phyloP scores from a whole-genome alignment of 2,888 invertebrate species.

The Mellilla xanthometata region DNA sequence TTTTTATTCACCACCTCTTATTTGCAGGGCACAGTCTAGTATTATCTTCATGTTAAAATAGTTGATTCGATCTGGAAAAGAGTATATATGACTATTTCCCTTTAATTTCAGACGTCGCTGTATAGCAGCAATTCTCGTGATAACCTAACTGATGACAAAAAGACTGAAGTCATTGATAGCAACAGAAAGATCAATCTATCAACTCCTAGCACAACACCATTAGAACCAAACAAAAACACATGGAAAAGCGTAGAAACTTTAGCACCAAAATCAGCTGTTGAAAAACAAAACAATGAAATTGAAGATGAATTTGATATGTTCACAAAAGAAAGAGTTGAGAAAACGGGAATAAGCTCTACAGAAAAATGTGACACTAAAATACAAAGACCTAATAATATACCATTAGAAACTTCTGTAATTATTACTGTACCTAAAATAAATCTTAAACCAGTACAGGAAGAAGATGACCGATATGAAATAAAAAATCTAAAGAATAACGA shows the following conservation, averaged over 20 bases:
- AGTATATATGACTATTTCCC: too few species aligned
- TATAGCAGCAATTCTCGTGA: conserved; percentile 63
- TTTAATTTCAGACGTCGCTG: conserved; percentile 58
- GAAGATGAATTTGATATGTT: conserved; percentile 78
- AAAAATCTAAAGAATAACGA: conserved; percentile 35
- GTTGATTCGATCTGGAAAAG: too few species aligned
- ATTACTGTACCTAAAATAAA: conserved; percentile 61
- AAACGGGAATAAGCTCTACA: conserved; percentile 38
- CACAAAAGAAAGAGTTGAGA: conserved; percentile 68
- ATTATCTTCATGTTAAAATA: too few species aligned
- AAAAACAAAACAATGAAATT: conserved; percentile 42
- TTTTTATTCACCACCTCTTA: too few species aligned
- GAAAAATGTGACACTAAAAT: conserved; percentile 58
- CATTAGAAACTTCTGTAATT: conserved; percentile 57
- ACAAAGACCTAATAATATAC: conserved; percentile 41
- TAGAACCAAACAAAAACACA: conserved; percentile 59
- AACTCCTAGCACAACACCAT: conserved; percentile 58
- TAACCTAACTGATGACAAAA: conserved; percentile 49
- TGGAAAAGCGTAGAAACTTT: conserved; percentile 62
- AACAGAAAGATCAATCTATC: conserved; percentile 37
- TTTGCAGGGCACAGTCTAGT: too few species aligned
- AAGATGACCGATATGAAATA: conserved; percentile 49
- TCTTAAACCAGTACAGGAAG: conserved; percentile 66
- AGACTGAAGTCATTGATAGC: conserved; percentile 40
- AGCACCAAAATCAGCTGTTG: conserved; percentile 21